Percentiles rank a stretch among this genome's conserved stretches.
Evolutionary conservation across 2,888 invertebrate species (phyloP).

Genomic region (Caenorhabditis becei): DNA sequence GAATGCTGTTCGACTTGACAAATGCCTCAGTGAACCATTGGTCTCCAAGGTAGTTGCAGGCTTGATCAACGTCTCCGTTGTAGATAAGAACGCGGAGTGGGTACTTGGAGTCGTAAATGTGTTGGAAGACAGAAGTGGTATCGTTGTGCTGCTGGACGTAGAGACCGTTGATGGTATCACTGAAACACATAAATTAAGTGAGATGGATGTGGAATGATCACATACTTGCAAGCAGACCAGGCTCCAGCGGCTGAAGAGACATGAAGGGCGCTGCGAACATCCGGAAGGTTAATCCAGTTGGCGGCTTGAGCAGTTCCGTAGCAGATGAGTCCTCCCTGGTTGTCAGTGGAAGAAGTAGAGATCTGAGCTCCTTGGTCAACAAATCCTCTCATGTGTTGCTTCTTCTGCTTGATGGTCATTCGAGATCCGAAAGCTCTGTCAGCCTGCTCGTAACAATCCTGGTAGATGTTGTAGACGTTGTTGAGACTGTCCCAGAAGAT

Average conservation of each 20-base stretch:
- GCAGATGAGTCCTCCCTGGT: conserved; percentile 72
- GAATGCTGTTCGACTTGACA: conserved; percentile 60
- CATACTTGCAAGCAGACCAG: conserved; percentile 67
- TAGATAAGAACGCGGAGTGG: conserved; percentile 74
- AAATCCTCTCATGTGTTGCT: conserved; percentile 46
- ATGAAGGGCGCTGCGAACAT: conserved; percentile 66
- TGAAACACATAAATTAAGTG: conserved; percentile 45
- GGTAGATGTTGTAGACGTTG: conserved; percentile 75
- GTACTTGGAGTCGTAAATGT: conserved; percentile 69
- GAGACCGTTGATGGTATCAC: conserved; percentile 70
- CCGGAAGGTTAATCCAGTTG: conserved; percentile 58
- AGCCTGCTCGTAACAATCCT: conserved; percentile 75
- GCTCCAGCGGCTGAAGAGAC: conserved; percentile 56
- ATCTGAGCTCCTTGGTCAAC: conserved; percentile 68
- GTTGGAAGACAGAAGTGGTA: conserved; percentile 74
- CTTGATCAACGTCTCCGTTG: conserved; percentile 77
- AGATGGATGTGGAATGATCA: neutral
- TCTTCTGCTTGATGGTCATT: conserved; percentile 46
- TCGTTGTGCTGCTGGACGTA: conserved; percentile 77
- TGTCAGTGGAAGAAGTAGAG: conserved; percentile 64
- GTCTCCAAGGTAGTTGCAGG: conserved; percentile 77
- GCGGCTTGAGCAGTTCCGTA: conserved; percentile 67
- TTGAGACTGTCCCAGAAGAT: conserved; percentile 68
- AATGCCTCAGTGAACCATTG: conserved; percentile 77
- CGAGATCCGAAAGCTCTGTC: conserved; percentile 62